Conservation (phyloP, 2,113 vertebrate genomes). For the Etia nguti region DNA sequence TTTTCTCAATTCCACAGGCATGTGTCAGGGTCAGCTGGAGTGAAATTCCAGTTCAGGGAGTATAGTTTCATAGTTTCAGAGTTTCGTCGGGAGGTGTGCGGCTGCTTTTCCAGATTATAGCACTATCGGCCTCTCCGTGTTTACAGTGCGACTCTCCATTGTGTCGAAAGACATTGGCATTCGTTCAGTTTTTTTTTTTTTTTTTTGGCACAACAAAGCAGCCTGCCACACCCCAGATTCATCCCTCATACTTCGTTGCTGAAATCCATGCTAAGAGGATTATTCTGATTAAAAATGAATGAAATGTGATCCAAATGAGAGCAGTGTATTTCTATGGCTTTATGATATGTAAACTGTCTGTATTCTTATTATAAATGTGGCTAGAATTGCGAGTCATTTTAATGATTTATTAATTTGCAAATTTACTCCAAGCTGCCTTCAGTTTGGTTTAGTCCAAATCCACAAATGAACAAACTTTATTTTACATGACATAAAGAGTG, state of each 20-base stretch:
- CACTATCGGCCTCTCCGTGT: constrained; percentile 5
- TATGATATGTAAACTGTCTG: neutral
- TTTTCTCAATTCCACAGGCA: constrained; percentile 27
- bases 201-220: neutral
- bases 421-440: neutral
- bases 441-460: neutral
- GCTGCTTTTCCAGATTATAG: constrained; percentile 19
- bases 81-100: constrained; percentile 17
- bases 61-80: constrained; percentile 7
- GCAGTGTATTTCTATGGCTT: neutral
- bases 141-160: constrained; percentile 7
- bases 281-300: neutral
- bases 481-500: neutral
- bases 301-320: neutral
- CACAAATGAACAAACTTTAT: too few species aligned
- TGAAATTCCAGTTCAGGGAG: constrained; percentile 54
- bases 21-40: constrained; percentile 43
- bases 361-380: neutral
- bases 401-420: too few species aligned
- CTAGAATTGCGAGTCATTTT: neutral
- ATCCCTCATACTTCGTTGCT: neutral
- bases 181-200: neutral
- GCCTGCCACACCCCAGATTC: constrained; percentile 30
- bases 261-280: neutral
- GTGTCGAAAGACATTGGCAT: constrained; percentile 19